Conservation (phyloP, 92 coral and sea anemone genomes). For the Virgularia gustaviana region DNA sequence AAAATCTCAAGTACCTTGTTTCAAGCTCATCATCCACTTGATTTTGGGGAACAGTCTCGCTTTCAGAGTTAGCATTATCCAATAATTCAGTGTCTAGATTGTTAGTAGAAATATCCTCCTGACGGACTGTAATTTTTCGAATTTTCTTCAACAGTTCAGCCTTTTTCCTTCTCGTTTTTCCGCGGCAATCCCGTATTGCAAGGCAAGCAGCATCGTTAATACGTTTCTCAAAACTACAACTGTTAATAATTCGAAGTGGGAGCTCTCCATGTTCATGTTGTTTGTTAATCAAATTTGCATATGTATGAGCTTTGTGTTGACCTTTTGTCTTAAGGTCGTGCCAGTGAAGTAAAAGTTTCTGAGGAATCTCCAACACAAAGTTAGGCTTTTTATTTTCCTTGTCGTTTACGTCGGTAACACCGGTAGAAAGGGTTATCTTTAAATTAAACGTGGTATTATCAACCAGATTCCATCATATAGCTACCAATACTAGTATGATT, state of each 20-base stretch:
- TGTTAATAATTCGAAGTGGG: not conserved
- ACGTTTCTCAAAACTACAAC: not conserved
- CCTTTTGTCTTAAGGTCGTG: not conserved
- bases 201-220: not conserved
- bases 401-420: not conserved
- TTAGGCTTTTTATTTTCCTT: not conserved
- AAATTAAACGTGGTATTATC: not conserved
- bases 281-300: not conserved
- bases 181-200: not conserved
- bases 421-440: not conserved
- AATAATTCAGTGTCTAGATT: too few relatives aligned
- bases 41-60: not conserved
- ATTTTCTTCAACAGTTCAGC: not conserved
- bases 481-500: not conserved
- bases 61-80: too few relatives aligned
- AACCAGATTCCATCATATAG: not conserved
- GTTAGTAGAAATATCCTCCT: slow-evolving; percentile 1
- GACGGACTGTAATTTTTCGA: not conserved
- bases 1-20: not conserved
- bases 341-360: not conserved
- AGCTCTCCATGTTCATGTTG: not conserved
- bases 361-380: not conserved
- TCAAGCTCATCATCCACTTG: not conserved
- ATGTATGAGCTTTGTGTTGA: not conserved
- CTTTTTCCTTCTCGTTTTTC: not conserved